phyloP scores from a whole-genome alignment of 2,797 vertebrate species.

The Gila robusta region DNA sequence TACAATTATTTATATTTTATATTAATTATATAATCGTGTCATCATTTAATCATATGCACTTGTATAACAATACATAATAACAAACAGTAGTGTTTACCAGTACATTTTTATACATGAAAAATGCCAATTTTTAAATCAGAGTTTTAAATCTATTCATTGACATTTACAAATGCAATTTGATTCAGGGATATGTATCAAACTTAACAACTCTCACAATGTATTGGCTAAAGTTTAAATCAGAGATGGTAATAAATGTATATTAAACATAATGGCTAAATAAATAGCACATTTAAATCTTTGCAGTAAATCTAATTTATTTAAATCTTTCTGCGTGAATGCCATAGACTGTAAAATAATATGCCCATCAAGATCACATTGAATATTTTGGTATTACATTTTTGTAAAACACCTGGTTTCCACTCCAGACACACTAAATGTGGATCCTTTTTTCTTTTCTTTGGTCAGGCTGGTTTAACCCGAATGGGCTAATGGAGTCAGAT shows the following conservation, averaged over 20 bases:
- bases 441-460: neutral
- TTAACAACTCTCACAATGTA: neutral
- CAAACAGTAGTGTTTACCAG: neutral
- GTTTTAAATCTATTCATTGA: neutral
- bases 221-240: neutral
- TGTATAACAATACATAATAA: neutral
- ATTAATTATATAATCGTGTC: neutral
- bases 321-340: neutral
- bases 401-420: neutral
- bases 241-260: neutral
- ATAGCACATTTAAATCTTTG: neutral
- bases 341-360: neutral
- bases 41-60: neutral
- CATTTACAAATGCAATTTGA: neutral
- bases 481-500: constrained; percentile 63
- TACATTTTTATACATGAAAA: neutral
- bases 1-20: no score
- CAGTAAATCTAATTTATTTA: neutral
- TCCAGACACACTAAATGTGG: neutral
- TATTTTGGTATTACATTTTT: neutral
- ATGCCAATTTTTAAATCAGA: neutral
- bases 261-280: neutral
- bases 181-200: neutral
- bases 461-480: constrained; percentile 64
- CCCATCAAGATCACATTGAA: neutral